Conservation (phyloP, 2,888 invertebrate genomes). For the Brenthis hecate region DNA sequence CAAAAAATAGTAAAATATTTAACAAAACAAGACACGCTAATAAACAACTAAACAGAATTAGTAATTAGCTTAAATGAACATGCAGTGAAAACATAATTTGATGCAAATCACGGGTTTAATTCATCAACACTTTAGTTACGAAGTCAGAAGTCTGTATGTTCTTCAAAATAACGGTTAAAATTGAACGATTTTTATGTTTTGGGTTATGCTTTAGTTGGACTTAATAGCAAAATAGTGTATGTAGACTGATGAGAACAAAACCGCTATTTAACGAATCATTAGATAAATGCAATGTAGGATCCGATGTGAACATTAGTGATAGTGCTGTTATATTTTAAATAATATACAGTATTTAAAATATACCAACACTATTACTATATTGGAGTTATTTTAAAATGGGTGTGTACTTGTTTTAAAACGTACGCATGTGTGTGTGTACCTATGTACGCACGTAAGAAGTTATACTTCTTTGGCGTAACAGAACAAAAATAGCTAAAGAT, state of each 20-base stretch:
- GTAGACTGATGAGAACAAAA: conserved; percentile 1
- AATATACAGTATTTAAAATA: too few relatives aligned
- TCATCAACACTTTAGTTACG: background rate
- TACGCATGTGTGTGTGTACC: too few relatives aligned
- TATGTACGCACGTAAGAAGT: too few relatives aligned
- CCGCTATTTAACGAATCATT: conserved; percentile 5
- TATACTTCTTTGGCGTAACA: too few relatives aligned
- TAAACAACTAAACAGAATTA: conserved; percentile 5
- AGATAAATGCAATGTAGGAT: background rate
- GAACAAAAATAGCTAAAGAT: too few relatives aligned
- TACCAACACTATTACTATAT: too few relatives aligned
- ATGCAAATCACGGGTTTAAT: conserved; percentile 4
- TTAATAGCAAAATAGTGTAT: conserved; percentile 1
- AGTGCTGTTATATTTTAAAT: too few relatives aligned
- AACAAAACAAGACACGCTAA: background rate
- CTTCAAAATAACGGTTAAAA: background rate
- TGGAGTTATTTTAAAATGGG: too few relatives aligned
- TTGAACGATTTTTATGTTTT: background rate
- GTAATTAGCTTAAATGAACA: conserved; percentile 7
- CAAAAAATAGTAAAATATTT: too few relatives aligned
- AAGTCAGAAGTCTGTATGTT: background rate
- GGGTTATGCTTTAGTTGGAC: background rate
- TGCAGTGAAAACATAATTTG: conserved; percentile 1
- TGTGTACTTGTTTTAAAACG: too few relatives aligned
- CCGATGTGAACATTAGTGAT: too few relatives aligned